Base-by-base conservation (phyloP, 1,140 invertebrate genomes). In the Proales similis region DNA sequence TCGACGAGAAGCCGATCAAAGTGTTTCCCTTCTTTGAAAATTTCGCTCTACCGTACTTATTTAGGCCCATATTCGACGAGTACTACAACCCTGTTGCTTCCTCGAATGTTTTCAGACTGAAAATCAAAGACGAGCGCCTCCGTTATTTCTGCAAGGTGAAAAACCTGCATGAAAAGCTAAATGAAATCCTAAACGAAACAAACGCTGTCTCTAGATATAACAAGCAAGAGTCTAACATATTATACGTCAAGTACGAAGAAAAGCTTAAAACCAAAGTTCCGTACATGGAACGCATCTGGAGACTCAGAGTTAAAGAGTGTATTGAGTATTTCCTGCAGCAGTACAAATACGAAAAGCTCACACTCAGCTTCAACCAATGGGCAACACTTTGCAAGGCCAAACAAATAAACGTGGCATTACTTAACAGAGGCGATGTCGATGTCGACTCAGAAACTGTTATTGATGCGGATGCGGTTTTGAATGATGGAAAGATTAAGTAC, bases 161-260 rank as follows among this genome's bases (percentile, higher is more conserved):
- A 57, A 57, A 57, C 32, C 30, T 42, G 45, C 51, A 42, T 39
- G 45, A 57, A 57, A 57, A 57, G 14, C 30, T 42, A 43, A 57
- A 57, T 26, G 51, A 57, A 11, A 57, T 57, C 32, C 20, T 57
- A 7, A 26, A 1, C 22, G 51, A 57, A 14, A 42, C 51, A n/a
- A 57, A 57, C 11, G 51, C 51, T 17, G 51, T 30, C n/a, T 57
- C 51, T 9, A 57, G 45, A 42, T 57, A 42, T 39, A 57, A 39
- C n/a, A 57, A 57, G 22, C 51, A 57, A 57, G 51, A 57, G 20
- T 57, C 51, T 12, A 57, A 57, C n/a, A 57, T 57, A 26, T 57
- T 57, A 24, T 57, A 57, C 17, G 51, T 57, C 6, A 57, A 42
- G 9, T 57, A 57, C 32, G 9, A 42, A 5, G 36, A 57, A 5